Conservation (phyloP, 2,888 invertebrate species). For the Lasioglossum calceatum region DNA sequence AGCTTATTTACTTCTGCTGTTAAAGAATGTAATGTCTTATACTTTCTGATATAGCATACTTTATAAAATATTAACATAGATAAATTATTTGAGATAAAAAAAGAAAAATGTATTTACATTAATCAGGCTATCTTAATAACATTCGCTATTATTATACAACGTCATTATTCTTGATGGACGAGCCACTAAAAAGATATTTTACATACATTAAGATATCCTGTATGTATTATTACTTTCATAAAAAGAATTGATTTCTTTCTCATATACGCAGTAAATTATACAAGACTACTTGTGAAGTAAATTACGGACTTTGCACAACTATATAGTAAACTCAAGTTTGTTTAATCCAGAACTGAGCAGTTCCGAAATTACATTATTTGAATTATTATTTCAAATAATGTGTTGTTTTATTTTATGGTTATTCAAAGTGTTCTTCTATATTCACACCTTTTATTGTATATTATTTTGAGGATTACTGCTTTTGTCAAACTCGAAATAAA, state of each 20-base stretch:
- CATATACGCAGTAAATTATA: not conserved
- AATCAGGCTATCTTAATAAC: not conserved
- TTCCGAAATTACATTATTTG: not conserved
- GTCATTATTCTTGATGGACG: not conserved
- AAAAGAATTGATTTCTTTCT: not conserved
- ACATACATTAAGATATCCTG: no score
- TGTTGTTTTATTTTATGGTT: no score
- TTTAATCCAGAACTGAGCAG: not conserved
- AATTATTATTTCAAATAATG: not conserved
- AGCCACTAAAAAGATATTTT: no score
- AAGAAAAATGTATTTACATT: not conserved
- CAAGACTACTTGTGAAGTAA: not conserved
- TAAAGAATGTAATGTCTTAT: not conserved
- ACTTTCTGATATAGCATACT: not conserved
- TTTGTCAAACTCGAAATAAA: no score
- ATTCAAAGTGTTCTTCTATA: no score
- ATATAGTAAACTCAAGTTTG: not conserved
- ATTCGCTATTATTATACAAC: not conserved
- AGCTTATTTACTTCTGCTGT: no score
- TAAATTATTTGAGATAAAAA: not conserved
- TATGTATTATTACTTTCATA: no score
- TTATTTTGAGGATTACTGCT: no score
- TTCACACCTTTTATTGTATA: no score
- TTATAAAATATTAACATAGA: not conserved
- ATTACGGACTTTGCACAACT: not conserved